Percentiles rank a stretch among this genome's conserved stretches.
Evolutionary conservation across 2,888 invertebrate genomes (phyloP).

Genomic region (Papilio protenor): DNA sequence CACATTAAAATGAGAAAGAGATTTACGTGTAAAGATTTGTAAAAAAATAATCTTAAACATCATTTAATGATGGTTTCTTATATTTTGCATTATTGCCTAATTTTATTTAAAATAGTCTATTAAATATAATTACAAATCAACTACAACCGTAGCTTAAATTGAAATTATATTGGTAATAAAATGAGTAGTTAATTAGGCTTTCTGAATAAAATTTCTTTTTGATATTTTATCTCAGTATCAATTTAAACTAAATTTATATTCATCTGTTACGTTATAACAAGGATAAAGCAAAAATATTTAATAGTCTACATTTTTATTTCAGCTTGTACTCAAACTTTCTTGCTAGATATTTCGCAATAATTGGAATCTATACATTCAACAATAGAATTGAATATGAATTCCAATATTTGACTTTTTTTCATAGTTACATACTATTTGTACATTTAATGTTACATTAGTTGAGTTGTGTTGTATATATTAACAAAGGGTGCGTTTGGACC

Average conservation of each 20-base stretch:
- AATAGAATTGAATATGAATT: neutral
- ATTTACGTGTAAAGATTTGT: neutral
- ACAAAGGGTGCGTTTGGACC: conserved; percentile 88
- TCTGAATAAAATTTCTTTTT: neutral
- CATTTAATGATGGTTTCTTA: neutral
- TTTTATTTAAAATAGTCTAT: neutral
- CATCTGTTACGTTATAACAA: neutral
- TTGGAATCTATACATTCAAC: neutral
- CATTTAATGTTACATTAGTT: conserved; percentile 56
- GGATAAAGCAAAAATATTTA: neutral
- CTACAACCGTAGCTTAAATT: neutral
- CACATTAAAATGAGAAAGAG: neutral
- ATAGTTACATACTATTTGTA: neutral
- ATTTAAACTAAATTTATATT: neutral
- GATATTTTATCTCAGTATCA: neutral
- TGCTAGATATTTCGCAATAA: neutral
- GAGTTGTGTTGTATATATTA: conserved; percentile 85
- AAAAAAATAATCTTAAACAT: neutral
- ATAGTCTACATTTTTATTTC: neutral
- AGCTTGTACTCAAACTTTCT: neutral
- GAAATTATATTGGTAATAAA: neutral
- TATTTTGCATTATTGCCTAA: neutral
- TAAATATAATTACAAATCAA: neutral
- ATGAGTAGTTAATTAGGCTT: neutral
- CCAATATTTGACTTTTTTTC: neutral